Conservation (phyloP, 2,113 vertebrate species). For the Sigmodon hispidus region DNA sequence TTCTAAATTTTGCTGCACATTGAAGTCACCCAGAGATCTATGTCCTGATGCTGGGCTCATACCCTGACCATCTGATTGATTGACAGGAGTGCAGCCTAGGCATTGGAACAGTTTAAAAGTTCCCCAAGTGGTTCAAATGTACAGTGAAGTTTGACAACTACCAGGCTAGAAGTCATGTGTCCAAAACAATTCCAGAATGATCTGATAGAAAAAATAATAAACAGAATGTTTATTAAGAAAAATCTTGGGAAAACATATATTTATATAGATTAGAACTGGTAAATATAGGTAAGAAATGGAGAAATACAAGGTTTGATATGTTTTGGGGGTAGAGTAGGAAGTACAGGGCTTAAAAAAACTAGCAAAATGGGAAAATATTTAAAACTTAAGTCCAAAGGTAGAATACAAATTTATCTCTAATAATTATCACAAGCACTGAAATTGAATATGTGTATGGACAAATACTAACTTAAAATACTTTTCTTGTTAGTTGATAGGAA, state of each 20-base stretch:
- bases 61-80: neutral
- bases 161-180: neutral
- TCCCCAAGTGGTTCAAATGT: neutral
- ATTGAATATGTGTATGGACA: neutral
- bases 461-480: constrained; percentile 20
- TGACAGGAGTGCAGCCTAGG: neutral
- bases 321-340: constrained; percentile 1
- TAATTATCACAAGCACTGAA: neutral
- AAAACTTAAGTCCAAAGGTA: neutral
- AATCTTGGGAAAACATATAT: neutral
- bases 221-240: neutral
- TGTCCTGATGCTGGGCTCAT: neutral
- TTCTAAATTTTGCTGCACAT: constrained; percentile 6
- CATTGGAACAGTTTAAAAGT: neutral
- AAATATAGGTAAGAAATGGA: neutral
- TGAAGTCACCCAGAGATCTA: neutral
- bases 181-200: neutral
- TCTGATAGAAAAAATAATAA: neutral
- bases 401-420: constrained; percentile 11
- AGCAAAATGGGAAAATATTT: constrained; percentile 46
- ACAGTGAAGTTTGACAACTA: constrained; percentile 29
- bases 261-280: neutral
- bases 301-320: neutral
- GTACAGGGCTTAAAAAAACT: neutral
- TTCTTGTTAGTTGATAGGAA: constrained; percentile 3